Percentiles rank a stretch among this genome's conserved stretches.
phyloP scores from a whole-genome alignment of 1,140 invertebrate species.

The Drosophila truncata region DNA sequence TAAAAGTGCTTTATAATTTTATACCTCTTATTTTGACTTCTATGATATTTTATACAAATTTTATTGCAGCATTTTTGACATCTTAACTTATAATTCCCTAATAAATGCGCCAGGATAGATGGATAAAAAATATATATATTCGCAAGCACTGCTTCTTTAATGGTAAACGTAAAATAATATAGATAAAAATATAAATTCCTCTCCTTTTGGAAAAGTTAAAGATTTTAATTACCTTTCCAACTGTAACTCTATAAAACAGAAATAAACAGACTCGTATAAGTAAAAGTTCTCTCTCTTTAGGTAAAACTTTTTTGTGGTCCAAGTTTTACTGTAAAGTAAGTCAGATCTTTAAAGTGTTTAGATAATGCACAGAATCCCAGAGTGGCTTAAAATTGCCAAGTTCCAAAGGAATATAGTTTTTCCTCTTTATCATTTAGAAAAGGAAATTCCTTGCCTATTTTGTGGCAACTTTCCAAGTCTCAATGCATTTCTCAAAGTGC shows the following conservation, averaged over 20 bases:
- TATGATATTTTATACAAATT: neutral
- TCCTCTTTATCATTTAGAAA: no score
- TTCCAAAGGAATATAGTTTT: neutral
- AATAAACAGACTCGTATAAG: neutral
- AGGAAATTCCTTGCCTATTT: neutral
- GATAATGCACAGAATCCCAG: neutral
- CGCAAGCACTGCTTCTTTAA: neutral
- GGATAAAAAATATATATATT: neutral
- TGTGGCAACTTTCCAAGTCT: conserved; percentile 11
- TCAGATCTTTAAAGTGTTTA: neutral
- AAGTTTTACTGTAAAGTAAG: neutral
- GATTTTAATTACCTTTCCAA: neutral
- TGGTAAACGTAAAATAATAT: neutral
- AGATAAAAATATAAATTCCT: neutral
- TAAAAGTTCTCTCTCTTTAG: neutral
- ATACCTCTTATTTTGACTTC: no score
- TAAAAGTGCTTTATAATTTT: no score
- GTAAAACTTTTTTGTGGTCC: neutral
- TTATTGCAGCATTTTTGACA: neutral
- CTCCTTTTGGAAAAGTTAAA: neutral
- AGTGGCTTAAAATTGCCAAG: neutral
- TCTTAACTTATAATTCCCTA: neutral
- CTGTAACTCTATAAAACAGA: neutral
- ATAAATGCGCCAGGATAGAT: neutral
- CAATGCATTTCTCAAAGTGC: conserved; percentile 47